A percentile compares a stretch with the other conserved stretches of the same genome.
Evolutionary conservation across 2,888 invertebrate genomes (phyloP).

Genomic region (Seira musarum): DNA sequence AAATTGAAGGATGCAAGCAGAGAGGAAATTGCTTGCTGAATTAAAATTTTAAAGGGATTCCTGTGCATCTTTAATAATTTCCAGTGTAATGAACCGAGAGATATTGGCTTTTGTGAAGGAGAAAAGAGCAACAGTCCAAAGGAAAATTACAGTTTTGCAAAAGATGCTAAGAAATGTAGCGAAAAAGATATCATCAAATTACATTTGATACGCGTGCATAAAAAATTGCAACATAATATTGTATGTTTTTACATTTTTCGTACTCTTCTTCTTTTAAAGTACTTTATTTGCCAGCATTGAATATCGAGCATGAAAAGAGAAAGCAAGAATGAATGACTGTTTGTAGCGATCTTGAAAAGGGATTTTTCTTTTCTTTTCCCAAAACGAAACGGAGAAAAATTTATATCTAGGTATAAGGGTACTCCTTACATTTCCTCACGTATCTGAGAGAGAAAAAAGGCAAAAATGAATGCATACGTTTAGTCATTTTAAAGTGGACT

Average conservation of each 20-base stretch:
- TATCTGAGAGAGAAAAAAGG: slow-evolving; percentile 10
- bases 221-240: slow-evolving; percentile 32
- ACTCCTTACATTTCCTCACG: slow-evolving; percentile 9
- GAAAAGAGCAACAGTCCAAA: slow-evolving; percentile 16
- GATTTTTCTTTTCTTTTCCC: slow-evolving; percentile 25
- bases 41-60: not conserved
- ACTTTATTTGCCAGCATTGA: slow-evolving; percentile 12
- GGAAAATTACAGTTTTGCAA: not conserved
- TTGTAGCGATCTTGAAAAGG: slow-evolving; percentile 34
- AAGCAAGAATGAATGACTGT: slow-evolving; percentile 37
- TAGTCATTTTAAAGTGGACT: slow-evolving; percentile 40
- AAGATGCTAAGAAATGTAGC: slow-evolving; percentile 24
- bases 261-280: too few species aligned
- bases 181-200: slow-evolving; percentile 54
- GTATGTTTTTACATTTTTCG: not conserved
- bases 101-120: not conserved
- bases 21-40: not conserved
- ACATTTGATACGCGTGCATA: slow-evolving; percentile 50
- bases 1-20: not conserved
- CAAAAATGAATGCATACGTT: slow-evolving; percentile 24
- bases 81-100: not conserved
- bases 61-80: not conserved
- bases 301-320: slow-evolving; percentile 34
- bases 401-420: not conserved
- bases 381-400: slow-evolving; percentile 16